These are phyloP conservation scores for Protaetia brevitarsis DNA, from an alignment of 1,140 invertebrate species.

Conservation along the genomic window DNA sequence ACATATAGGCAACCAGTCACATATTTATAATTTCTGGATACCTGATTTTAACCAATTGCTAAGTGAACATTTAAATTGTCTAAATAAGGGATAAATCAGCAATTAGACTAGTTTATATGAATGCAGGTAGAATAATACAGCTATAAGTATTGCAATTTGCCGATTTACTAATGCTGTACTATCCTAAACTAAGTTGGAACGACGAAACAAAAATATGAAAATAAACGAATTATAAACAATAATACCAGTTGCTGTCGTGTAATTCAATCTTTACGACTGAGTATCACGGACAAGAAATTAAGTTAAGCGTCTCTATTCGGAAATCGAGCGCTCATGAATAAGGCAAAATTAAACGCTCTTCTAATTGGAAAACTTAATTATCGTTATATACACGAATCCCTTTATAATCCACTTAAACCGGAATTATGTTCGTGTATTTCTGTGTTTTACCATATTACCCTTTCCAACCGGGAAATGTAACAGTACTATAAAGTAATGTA, in stretches of 20 bases:
- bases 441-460: background rate
- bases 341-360: background rate
- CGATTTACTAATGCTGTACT: too few species aligned
- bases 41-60: too few species aligned
- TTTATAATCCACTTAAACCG: background rate
- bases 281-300: background rate
- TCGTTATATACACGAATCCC: background rate
- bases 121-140: too few species aligned
- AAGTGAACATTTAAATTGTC: too few species aligned
- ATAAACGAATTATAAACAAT: background rate
- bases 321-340: background rate
- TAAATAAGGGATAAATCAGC: too few species aligned
- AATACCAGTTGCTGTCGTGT: background rate
- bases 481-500: too few species aligned
- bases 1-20: too few species aligned
- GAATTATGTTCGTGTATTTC: background rate
- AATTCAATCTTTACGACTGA: background rate
- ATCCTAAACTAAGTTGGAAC: too few species aligned
- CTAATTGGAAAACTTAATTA: conserved; percentile 5
- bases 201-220: background rate
- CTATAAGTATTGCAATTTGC: too few species aligned
- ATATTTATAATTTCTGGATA: too few species aligned
- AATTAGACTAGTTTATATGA: too few species aligned
- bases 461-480: too few species aligned
- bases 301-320: background rate